Conservation (phyloP, 2,797 vertebrate genomes). For the Sebastes ruberrimus region DNA sequence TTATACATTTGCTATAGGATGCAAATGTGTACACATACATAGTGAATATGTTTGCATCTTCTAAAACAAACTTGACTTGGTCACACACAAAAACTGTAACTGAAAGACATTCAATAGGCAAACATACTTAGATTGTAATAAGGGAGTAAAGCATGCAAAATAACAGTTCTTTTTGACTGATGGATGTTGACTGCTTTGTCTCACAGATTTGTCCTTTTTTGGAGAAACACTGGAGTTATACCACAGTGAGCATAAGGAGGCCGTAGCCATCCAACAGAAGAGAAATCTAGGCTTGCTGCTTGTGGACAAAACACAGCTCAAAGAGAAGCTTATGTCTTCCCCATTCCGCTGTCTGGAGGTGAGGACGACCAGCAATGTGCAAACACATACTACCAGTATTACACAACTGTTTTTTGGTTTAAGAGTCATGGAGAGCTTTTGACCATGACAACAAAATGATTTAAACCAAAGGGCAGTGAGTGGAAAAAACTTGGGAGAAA, state of each 20-base stretch:
- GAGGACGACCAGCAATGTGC: conserved; percentile 27
- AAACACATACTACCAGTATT: not conserved
- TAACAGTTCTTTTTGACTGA: not conserved
- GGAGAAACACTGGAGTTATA: conserved; percentile 82
- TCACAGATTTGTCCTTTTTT: conserved; percentile 85
- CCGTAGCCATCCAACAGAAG: conserved; percentile 76
- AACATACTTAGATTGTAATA: not conserved
- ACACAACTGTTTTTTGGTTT: not conserved
- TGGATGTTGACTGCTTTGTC: not conserved
- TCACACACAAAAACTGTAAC: not conserved
- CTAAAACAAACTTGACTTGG: not conserved
- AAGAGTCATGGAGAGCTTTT: not conserved
- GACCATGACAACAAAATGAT: not conserved
- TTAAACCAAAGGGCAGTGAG: not conserved
- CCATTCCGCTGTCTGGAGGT: conserved; percentile 86
- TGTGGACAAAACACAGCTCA: conserved; percentile 85
- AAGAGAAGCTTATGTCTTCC: conserved; percentile 84
- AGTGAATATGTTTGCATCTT: not conserved
- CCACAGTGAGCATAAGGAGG: conserved; percentile 81
- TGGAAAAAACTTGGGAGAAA: not conserved
- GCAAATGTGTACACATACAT: not conserved
- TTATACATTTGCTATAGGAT: not conserved
- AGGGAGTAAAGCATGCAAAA: not conserved
- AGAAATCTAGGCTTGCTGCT: conserved; percentile 86
- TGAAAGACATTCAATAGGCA: not conserved